Conservation (phyloP, 2,113 vertebrate species). For the Bubalus kerabau region DNA sequence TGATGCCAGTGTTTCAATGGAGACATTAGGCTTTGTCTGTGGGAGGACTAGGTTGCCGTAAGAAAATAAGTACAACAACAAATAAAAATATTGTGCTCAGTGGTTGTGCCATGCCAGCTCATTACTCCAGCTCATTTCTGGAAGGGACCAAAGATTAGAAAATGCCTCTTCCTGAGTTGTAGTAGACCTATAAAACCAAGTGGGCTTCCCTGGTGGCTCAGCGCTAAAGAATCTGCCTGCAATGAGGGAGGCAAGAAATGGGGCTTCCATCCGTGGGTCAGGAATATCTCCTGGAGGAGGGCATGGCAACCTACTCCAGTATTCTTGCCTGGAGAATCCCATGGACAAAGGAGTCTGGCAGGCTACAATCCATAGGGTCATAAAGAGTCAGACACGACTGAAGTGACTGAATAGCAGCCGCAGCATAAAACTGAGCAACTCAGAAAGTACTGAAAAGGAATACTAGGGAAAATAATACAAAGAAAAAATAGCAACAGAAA, state of each 20-base stretch:
- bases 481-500: conserved; percentile 43
- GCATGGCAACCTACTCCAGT: background rate
- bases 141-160: conserved; percentile 10
- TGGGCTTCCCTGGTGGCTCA: background rate
- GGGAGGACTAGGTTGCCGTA: background rate
- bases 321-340: background rate
- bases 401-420: background rate
- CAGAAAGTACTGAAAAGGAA: background rate
- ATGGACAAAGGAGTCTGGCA: background rate
- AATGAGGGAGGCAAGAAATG: background rate
- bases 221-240: background rate
- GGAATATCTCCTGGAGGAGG: background rate
- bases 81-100: background rate
- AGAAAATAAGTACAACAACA: background rate
- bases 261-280: background rate
- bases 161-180: background rate
- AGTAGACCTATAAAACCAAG: background rate
- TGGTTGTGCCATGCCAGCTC: background rate
- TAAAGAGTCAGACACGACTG: background rate
- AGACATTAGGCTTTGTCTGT: background rate
- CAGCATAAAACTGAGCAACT: background rate
- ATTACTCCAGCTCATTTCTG: background rate
- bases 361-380: background rate
- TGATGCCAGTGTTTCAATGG: background rate
- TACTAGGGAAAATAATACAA: conserved; percentile 16